Evolutionary conservation across 2,113 vertebrate species (phyloP).

Genomic region (Burhinus oedicnemus): DNA sequence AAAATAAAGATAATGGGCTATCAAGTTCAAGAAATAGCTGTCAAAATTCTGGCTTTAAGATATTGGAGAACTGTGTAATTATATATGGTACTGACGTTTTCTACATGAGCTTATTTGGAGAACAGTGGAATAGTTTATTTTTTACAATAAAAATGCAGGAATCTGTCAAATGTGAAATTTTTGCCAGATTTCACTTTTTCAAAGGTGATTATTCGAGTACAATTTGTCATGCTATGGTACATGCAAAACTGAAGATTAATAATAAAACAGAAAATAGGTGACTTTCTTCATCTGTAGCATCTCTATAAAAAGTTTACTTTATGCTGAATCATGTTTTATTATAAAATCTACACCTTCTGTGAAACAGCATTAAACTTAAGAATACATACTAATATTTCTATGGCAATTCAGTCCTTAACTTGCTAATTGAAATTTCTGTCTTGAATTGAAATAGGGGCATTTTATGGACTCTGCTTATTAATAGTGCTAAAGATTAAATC

Average conservation of each 20-base stretch:
- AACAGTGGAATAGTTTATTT: background rate
- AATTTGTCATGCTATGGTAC: background rate
- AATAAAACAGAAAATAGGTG: background rate
- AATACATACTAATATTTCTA: background rate
- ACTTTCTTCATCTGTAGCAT: background rate
- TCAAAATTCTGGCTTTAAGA: background rate
- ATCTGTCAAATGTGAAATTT: background rate
- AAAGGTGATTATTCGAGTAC: background rate
- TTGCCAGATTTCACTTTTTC: background rate
- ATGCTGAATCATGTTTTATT: constrained; percentile 19
- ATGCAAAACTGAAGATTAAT: background rate
- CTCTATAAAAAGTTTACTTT: background rate
- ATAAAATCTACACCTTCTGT: background rate
- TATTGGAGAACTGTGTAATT: background rate
- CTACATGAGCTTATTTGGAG: background rate
- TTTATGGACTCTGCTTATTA: background rate
- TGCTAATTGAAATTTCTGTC: constrained; percentile 15
- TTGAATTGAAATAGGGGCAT: constrained; percentile 25
- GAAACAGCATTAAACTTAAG: background rate
- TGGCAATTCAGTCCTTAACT: constrained; percentile 9
- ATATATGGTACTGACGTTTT: background rate
- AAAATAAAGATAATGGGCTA: background rate
- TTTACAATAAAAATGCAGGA: background rate
- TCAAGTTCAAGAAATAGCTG: background rate
- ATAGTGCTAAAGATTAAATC: background rate